Evolutionary conservation across 2,113 vertebrate species (phyloP), one percentile per base, ranked within the genome.

Genomic region (Ammodytes dubius): DNA sequence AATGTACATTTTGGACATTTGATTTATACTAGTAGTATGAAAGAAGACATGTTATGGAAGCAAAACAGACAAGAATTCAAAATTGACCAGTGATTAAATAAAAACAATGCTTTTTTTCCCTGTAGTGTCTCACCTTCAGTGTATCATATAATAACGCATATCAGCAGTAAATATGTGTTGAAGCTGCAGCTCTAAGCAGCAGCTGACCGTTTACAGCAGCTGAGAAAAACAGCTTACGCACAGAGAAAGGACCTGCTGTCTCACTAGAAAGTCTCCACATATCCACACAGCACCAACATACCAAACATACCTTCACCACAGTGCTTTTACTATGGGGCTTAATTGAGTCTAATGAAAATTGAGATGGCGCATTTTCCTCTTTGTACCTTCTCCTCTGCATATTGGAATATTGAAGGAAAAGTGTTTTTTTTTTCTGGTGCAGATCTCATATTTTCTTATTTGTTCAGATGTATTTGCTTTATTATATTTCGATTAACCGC

Each of bases 191-290:
- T 76, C 67, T 49, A 42, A 71, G 77, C 89, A 82, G 79, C 90
- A 89, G 89, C 88, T 89, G 87, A 81, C 63, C 83, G 47, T 83
- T 71, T 79, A 87, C 75, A 83, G 53, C 88, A 91, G 92, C 89
- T 93, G 91, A 88, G 79, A 27, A 77, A 69, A 87, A 84, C 93
- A 93, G 90, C 91, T 88, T 89, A 84, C 61, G 17, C 65, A 19
- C 74, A 77, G 82, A 74, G 82, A 89, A 19, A 56, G 63, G 63
- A 73, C 61, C 60, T 70, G 83, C 73, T 47, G 45, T 59, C 74
- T 77, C 56, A 58, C 64, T 40, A 68, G 70, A 89, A 71, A 86
- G 87, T 79, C 57, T 45, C 73, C 69, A 52, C 87, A 27, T 27
- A 27, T 27, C 4, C 17, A 46, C 81, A 82, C 2, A 85, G 70